These are phyloP conservation scores for Manis pentadactyla DNA, from an alignment of 2,797 vertebrate genomes.

Conservation along the genomic window DNA sequence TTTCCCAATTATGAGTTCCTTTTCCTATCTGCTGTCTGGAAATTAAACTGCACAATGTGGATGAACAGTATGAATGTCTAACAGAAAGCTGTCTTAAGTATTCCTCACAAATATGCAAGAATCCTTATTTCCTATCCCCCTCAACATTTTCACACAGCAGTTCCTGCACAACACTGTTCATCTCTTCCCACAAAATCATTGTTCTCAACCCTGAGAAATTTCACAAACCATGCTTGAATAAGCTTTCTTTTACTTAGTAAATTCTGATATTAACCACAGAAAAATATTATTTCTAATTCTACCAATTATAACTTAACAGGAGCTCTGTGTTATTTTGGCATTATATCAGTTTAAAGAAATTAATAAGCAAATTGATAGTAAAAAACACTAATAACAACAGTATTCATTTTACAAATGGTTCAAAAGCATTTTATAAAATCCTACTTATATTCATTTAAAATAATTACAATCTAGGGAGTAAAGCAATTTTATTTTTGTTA, in stretches of 20 bases:
- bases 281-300: slow-evolving; percentile 13
- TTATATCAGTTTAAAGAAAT: slow-evolving; percentile 32
- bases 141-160: not conserved
- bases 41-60: not conserved
- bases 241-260: not conserved
- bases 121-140: not conserved
- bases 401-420: slow-evolving; percentile 6
- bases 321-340: not conserved
- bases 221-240: not conserved
- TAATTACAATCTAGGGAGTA: not conserved
- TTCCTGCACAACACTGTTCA: not conserved
- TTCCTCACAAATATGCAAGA: not conserved
- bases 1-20: not conserved
- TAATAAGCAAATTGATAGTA: slow-evolving; percentile 8
- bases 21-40: not conserved
- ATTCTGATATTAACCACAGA: not conserved
- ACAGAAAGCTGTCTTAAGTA: not conserved
- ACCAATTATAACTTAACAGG: not conserved
- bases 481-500: slow-evolving; percentile 11
- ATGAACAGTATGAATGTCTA: not conserved
- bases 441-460: slow-evolving; percentile 29
- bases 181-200: not conserved
- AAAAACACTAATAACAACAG: not conserved
- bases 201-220: not conserved
- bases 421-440: slow-evolving; percentile 15